Base-by-base conservation (phyloP, 2,113 vertebrate genomes). In the Cololabis saira region DNA sequence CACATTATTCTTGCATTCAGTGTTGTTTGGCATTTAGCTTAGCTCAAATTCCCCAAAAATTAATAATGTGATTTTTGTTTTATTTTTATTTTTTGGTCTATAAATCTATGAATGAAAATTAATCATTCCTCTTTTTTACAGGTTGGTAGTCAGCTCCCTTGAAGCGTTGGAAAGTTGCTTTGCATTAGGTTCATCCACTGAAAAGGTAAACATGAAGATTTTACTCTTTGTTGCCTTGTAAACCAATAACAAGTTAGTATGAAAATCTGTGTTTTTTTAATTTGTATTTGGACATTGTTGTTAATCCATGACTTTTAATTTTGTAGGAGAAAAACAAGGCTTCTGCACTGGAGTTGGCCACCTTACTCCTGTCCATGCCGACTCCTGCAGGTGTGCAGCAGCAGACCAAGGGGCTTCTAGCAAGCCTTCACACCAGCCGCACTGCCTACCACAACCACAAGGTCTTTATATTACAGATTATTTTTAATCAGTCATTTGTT, bases 91-190 rank as follows among this genome's bases (percentile, higher is more conserved):
- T n/a, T 2, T 15, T 33, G 52, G 7, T n/a, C 1, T 51, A 22
- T 30, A 12, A 41, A 21, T 21, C 10, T 67, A 11, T 16, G 24
- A 3, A 8, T 27, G 22, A 40, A 33, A 60, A 17, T 51, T 82
- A 17, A 81, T 57, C 6, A 17, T 69, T 2, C 37, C 16, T 85
- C 16, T 78, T 40, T 4, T 18, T 81, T 78, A n/a, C 87, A 99
- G 98, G 91, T 93, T 99, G 92, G 98, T 99, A 67, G 96, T 98
- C 83, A 98, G 96, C 88, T 96, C 97, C 76, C 94, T 99, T 81
- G 97, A 99, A 93, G 96, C 96, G 3, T 92, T 99, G 89, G 97
- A 99, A 94, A 98, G 94, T 93, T 98, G 97, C 92, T 98, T 98
- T 93, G 97, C 96, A 40, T 93, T 98, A 56, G 96, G 95, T 67